Percentiles rank a stretch among this genome's conserved stretches.
Evolutionary conservation across 2,113 vertebrate species (phyloP).

Genomic region (Acanthisitta chloris): DNA sequence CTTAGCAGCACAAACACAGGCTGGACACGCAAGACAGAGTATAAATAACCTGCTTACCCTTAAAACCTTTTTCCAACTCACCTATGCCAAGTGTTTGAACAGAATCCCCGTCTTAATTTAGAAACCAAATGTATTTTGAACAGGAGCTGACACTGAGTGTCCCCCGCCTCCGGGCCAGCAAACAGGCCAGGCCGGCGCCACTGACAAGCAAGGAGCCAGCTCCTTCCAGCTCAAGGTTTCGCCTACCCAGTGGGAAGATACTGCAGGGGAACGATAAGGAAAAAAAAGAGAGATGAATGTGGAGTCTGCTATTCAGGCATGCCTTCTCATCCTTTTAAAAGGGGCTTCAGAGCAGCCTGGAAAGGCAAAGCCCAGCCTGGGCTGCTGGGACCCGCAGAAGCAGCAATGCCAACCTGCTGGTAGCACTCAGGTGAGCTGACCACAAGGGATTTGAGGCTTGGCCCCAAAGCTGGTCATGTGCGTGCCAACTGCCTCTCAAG

Average conservation of each 20-base stretch:
- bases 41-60: constrained; percentile 63
- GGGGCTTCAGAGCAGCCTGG: not conserved
- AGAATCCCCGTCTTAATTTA: constrained; percentile 35
- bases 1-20: constrained; percentile 6
- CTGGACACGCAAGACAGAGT: not conserved
- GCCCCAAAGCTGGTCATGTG: not conserved
- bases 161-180: not conserved
- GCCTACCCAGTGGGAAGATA: not conserved
- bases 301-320: not conserved
- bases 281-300: not conserved
- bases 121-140: constrained; percentile 44
- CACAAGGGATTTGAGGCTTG: not conserved
- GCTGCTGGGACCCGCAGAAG: not conserved
- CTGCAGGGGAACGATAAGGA: not conserved
- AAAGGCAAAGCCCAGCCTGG: not conserved
- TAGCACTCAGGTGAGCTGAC: not conserved
- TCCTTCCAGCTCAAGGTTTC: not conserved
- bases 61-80: constrained; percentile 60
- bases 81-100: constrained; percentile 52
- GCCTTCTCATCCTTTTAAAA: not conserved
- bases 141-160: not conserved
- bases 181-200: not conserved
- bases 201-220: not conserved
- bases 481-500: not conserved
- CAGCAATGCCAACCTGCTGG: fast-evolving